These are phyloP conservation scores for Eumerus sabulonum DNA, from an alignment of 2,888 invertebrate genomes.

Conservation along the genomic window DNA sequence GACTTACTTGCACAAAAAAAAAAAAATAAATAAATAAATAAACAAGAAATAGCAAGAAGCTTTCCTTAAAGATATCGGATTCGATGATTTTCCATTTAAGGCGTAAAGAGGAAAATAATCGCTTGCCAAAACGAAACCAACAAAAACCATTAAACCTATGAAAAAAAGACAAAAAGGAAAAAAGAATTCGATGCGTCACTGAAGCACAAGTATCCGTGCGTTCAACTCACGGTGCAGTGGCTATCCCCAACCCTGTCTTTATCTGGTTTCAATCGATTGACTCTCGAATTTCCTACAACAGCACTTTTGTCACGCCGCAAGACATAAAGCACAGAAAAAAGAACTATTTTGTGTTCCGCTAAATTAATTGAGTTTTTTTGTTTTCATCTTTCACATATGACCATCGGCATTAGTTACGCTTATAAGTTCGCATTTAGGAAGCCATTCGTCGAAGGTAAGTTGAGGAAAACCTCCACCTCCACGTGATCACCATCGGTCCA, in stretches of 20 bases:
- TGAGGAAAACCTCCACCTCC: background rate
- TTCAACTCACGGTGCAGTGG: constrained; percentile 35
- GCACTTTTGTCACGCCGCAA: constrained; percentile 13
- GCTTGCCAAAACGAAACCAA: constrained; percentile 10
- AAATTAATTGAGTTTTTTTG: constrained; percentile 23
- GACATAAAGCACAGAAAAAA: constrained; percentile 8
- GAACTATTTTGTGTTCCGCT: constrained; percentile 21
- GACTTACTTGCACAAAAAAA: too few species aligned
- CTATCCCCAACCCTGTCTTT: constrained; percentile 22
- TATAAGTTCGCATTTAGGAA: constrained; percentile 25
- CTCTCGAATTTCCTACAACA: constrained; percentile 23
- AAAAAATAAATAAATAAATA: background rate
- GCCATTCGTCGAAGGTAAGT: constrained; percentile 25
- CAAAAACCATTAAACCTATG: background rate
- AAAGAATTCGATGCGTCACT: constrained; percentile 23
- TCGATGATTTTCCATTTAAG: constrained; percentile 17
- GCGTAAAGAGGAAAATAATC: constrained; percentile 20
- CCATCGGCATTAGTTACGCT: constrained; percentile 29
- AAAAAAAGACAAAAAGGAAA: constrained; percentile 1
- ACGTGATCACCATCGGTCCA: constrained; percentile 32
- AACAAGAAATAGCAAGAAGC: background rate
- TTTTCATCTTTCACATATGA: constrained; percentile 12
- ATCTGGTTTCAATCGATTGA: constrained; percentile 28
- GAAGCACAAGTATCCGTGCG: constrained; percentile 12
- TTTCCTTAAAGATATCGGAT: constrained; percentile 9